Evolutionary conservation across 1,140 invertebrate species (phyloP).

Genomic region (Eumaeus atala): DNA sequence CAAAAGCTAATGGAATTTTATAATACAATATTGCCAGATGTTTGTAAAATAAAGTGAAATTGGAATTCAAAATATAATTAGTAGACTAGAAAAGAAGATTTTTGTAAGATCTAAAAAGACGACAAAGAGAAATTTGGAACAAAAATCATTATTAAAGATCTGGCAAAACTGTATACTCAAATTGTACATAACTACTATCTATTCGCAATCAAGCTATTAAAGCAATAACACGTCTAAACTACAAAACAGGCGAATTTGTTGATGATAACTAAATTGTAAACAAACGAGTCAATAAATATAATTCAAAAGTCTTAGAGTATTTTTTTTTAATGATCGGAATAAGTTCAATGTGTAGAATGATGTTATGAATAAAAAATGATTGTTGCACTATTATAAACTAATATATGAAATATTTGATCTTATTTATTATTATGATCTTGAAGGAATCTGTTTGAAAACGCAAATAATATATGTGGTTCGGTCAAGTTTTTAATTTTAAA

Average conservation of each 20-base stretch:
- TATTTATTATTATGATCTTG: slow-evolving; percentile 26
- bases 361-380: too few relatives aligned
- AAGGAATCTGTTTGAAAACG: slow-evolving; percentile 22
- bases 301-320: too few relatives aligned
- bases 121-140: background rate
- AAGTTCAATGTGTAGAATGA: too few relatives aligned
- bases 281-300: background rate
- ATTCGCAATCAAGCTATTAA: slow-evolving; percentile 1
- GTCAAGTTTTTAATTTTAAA: background rate
- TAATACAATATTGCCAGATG: slow-evolving; percentile 2
- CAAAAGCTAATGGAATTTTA: slow-evolving; percentile 9
- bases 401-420: too few relatives aligned
- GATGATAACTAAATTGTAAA: background rate
- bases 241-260: background rate
- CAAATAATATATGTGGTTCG: background rate
- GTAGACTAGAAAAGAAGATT: background rate
- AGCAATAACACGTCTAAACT: slow-evolving; percentile 3
- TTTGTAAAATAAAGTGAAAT: too few relatives aligned
- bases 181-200: background rate
- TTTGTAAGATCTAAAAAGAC: background rate
- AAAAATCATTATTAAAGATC: background rate
- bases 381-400: too few relatives aligned
- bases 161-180: slow-evolving; percentile 1
- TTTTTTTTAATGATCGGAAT: too few relatives aligned
- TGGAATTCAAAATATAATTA: background rate